Evolutionary conservation across 2,797 vertebrate species (phyloP), one percentile per base, ranked within the genome.

Genomic region (Numenius phaeopus): DNA sequence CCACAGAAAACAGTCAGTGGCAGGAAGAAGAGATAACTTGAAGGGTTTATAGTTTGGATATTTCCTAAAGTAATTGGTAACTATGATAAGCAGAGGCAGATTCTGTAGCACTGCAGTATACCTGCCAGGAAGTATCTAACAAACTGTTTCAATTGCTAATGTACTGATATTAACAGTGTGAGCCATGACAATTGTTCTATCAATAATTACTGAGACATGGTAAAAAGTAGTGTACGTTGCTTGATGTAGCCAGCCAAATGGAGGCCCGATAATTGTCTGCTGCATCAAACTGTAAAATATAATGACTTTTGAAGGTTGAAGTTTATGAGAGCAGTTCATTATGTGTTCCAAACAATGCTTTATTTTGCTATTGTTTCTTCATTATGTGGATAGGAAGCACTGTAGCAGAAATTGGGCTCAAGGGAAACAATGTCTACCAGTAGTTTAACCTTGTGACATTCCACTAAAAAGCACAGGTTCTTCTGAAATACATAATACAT

Each of bases 401-500:
- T 98, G 98, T 93, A 98, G 98, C 98, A 98, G 96, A 98, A 98
- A 99, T 99, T 98, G 98, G 98, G 97, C 98, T 98, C 98, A 73
- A 87, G 98, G 98, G 98, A 99, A 97, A 91, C 87, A 55, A 97
- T 98, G 98, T 98, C 98, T 99, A 98, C 97, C 98, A 98, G 98
- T 98, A 98, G 98, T 98, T 99, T 99, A 99, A 99, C 98, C 98
- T 99, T 98, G 98, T 98, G 98, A 98, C 98, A 98, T 98, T 98
- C 98, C 98, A 98, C 98, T 99, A 98, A 99, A 99, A 99, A 99
- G 98, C 98, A 98, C 97, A 97, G 97, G 95, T 99, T 99, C 98
- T 98, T 98, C 98, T 98, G 97, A 98, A 98, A 99, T 99, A 98
- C 98, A 99, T 99, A 99, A 99, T 99, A 98, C 98, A 99, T 99